Evolutionary conservation across 2,888 invertebrate species (phyloP).

Genomic region (Machimus atricapillus): DNA sequence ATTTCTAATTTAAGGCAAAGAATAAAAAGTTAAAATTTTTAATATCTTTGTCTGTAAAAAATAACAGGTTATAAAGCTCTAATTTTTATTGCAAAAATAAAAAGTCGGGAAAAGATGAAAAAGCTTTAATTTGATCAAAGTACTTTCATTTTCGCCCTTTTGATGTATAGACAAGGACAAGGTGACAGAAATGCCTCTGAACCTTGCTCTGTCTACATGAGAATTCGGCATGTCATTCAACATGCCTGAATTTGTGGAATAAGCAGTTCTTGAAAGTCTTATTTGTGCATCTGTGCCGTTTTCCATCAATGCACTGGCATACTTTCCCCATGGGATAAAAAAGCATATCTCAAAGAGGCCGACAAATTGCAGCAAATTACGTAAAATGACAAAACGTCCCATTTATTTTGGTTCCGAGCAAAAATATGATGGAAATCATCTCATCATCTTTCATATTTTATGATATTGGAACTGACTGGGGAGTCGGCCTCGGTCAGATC

Average conservation of each 20-base stretch:
- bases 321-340: slow-evolving; percentile 1
- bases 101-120: too few relatives aligned
- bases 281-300: not conserved
- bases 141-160: not conserved
- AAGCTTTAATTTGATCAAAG: not conserved
- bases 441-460: slow-evolving; percentile 26
- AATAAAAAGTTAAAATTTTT: too few relatives aligned
- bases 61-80: too few relatives aligned
- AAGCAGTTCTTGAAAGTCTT: not conserved
- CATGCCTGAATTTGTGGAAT: not conserved
- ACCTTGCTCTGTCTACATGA: not conserved
- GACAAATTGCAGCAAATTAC: slow-evolving; percentile 31
- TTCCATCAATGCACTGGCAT: not conserved
- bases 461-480: not conserved
- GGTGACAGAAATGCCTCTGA: not conserved
- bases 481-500: not conserved
- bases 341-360: slow-evolving; percentile 17
- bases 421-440: not conserved
- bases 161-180: not conserved
- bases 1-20: too few relatives aligned
- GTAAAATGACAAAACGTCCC: slow-evolving; percentile 21
- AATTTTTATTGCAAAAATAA: too few relatives aligned
- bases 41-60: too few relatives aligned
- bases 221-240: not conserved
- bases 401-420: slow-evolving; percentile 7